Evolutionary conservation across 2,113 vertebrate genomes (phyloP).

Genomic region (Phalacrocorax carbo): DNA sequence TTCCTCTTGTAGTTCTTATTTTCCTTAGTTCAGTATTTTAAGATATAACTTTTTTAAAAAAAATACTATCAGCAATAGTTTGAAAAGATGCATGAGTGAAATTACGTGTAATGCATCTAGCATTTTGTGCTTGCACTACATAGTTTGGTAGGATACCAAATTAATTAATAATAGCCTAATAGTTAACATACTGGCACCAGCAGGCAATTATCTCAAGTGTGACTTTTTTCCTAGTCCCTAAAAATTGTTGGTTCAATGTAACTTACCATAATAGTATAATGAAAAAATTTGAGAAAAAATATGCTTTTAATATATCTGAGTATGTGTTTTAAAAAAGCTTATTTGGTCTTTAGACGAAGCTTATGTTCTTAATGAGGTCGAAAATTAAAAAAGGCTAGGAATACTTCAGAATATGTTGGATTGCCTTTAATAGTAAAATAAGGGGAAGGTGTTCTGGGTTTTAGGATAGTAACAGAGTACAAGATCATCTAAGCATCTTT

Average conservation of each 20-base stretch:
- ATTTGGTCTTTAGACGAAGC: not conserved
- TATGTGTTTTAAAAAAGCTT: not conserved
- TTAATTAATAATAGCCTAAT: slow-evolving; percentile 14
- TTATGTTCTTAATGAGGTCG: not conserved
- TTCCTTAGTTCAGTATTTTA: not conserved
- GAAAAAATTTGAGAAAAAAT: not conserved
- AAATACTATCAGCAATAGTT: not conserved
- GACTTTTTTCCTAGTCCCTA: not conserved
- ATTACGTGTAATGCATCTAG: not conserved
- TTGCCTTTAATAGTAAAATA: not conserved
- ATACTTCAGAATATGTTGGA: not conserved
- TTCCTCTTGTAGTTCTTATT: not conserved
- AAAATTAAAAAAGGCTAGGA: not conserved
- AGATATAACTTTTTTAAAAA: not conserved
- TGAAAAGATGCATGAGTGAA: not conserved
- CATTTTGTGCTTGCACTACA: not conserved
- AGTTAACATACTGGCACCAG: slow-evolving; percentile 30
- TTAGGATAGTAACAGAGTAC: not conserved
- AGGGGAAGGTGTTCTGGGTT: not conserved
- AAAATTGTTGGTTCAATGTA: not conserved
- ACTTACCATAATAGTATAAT: not conserved
- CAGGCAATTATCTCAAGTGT: slow-evolving; percentile 16
- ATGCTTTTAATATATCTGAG: not conserved
- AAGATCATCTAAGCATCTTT: not conserved
- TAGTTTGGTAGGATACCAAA: not conserved